Evolutionary conservation across 2,113 vertebrate species (phyloP), one percentile per base, ranked within the genome.

Genomic region (Gambusia affinis): DNA sequence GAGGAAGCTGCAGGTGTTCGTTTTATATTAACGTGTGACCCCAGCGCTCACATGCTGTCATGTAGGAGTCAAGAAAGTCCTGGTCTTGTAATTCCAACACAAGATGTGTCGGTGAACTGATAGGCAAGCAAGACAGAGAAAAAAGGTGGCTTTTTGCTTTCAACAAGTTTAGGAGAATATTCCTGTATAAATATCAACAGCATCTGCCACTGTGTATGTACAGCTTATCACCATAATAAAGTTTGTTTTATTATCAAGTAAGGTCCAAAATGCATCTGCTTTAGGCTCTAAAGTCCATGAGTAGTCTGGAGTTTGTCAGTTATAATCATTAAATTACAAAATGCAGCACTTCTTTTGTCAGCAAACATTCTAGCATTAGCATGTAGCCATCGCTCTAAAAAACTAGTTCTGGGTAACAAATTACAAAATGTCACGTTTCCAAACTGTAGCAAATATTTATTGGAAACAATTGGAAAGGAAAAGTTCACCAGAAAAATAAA

Each of bases 1-100:
- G 71, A 27, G 62, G 51, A 19, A 35, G 2, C 44, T 57, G 27
- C 72, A 74, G 72, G 72, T 66, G 72, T 22, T 64, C 39, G 19
- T 61, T 71, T 39, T 37, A 62, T 15, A 60, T 37, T 28, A 28
- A 57, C 30, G 31, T n/a, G 44, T 69, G 29, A 33, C 15, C 28
- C 14, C 37, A 3, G 29, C 44, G 3, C 39, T 66, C 64, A 28
- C 35, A 27, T 66, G 35, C 64, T 42, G 64, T 15, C 37, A 66
- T 28, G 37, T 28, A 28, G 22, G 44, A 5, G 67, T 67, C 28
- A 69, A 15, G 47, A 31, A 69, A n/a, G 17, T 51, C 28, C 6
- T 24, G 28, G 54, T 19, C 22, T 24, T 27, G 19, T n/a, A 47
- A 57, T 57, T 70, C 33, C 67, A 57, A 33, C 30, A 70, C n/a